A percentile compares a stretch with the other conserved stretches of the same genome.
Evolutionary conservation across 2,797 vertebrate species (phyloP).

Genomic region (Phalloptychus januarius): DNA sequence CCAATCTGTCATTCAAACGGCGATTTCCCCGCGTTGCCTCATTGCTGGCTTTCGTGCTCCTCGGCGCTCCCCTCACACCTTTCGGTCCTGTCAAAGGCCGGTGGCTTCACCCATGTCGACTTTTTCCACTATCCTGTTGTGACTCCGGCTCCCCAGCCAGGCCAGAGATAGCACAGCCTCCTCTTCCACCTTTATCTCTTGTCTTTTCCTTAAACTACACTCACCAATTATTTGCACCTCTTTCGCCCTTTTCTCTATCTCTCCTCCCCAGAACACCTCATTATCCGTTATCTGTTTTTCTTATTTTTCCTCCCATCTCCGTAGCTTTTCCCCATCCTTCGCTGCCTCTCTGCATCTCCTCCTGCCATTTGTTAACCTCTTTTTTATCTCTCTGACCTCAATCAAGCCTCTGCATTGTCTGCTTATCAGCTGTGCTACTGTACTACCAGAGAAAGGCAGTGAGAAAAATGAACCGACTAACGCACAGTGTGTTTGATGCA

Average conservation of each 20-base stretch:
- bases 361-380: constrained; percentile 43
- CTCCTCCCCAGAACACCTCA: constrained; percentile 61
- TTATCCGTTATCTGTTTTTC: constrained; percentile 71
- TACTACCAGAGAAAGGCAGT: constrained; percentile 8
- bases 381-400: constrained; percentile 43
- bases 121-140: constrained; percentile 28
- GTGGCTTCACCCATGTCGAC: constrained; percentile 33
- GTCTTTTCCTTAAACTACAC: constrained; percentile 51
- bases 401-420: constrained; percentile 36
- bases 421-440: constrained; percentile 23
- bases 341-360: constrained; percentile 46
- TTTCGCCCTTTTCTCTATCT: constrained; percentile 46
- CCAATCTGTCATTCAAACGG: neutral
- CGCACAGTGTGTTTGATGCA: constrained; percentile 30
- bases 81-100: constrained; percentile 41
- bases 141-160: constrained; percentile 30
- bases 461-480: constrained; percentile 28
- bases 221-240: constrained; percentile 44
- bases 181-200: constrained; percentile 60
- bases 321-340: constrained; percentile 47
- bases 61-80: neutral
- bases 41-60: neutral
- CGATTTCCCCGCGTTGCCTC: neutral
- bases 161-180: constrained; percentile 28
- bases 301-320: constrained; percentile 61